phyloP scores from a whole-genome alignment of 2,888 invertebrate species.

The Andrena camellia region DNA sequence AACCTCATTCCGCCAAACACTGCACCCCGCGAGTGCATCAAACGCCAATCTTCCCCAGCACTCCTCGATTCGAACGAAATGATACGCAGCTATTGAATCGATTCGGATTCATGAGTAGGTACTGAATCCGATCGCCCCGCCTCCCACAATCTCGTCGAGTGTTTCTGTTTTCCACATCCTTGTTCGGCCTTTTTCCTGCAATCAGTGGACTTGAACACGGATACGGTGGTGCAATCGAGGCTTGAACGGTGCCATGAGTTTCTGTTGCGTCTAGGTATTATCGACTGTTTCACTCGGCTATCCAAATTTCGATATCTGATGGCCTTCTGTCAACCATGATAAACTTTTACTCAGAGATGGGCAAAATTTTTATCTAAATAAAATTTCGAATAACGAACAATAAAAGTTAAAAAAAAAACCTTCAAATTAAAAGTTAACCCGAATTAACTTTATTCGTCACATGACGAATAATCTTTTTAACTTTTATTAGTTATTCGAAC shows the following conservation, averaged over 20 bases:
- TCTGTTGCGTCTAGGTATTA: not conserved
- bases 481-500: no score
- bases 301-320: slow-evolving; percentile 6
- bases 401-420: no score
- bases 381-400: no score
- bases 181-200: not conserved
- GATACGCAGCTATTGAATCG: slow-evolving; percentile 25
- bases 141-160: not conserved
- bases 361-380: no score
- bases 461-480: no score
- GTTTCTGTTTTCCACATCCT: not conserved
- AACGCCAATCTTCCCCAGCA: not conserved
- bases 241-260: not conserved
- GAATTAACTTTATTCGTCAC: no score
- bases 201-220: not conserved
- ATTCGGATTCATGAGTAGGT: slow-evolving; percentile 25
- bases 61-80: slow-evolving; percentile 3
- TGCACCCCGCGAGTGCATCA: not conserved
- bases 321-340: slow-evolving; percentile 6
- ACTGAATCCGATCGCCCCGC: slow-evolving; percentile 6
- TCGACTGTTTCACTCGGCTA: not conserved
- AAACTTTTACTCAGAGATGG: not conserved
- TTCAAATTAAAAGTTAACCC: no score
- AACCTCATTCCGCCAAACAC: slow-evolving; percentile 1
- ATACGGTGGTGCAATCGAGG: not conserved